These are phyloP conservation scores for Passerina amoena DNA, from an alignment of 2,113 vertebrate genomes.

Conservation along the genomic window DNA sequence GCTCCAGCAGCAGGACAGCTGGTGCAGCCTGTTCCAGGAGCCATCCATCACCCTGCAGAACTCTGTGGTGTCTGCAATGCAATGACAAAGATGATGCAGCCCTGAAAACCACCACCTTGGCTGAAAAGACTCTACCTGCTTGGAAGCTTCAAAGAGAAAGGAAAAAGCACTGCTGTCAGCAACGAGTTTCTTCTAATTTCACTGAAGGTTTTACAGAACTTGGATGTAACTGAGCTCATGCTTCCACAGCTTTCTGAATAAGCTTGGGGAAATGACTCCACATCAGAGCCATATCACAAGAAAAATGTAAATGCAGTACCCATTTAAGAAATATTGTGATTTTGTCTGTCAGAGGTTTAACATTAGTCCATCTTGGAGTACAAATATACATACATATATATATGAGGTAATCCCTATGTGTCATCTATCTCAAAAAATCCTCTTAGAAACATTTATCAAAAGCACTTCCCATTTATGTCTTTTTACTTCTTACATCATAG, in stretches of 20 bases:
- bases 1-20: neutral
- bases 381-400: neutral
- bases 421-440: constrained; percentile 25
- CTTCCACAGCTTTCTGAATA: neutral
- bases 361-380: neutral
- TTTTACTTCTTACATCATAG: neutral
- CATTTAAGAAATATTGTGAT: neutral
- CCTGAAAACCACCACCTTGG: neutral
- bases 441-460: neutral
- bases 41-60: neutral
- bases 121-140: neutral
- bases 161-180: neutral
- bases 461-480: neutral
- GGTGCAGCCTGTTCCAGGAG: neutral
- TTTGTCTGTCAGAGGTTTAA: neutral
- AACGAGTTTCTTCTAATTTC: neutral
- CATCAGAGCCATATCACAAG: neutral
- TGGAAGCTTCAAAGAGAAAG: neutral
- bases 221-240: neutral
- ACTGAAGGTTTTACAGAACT: accelerated
- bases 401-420: neutral
- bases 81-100: neutral
- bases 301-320: neutral
- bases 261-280: neutral
- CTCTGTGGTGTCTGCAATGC: neutral